phyloP scores from a whole-genome alignment of 2,113 vertebrate species.

The Urocitellus parryii region DNA sequence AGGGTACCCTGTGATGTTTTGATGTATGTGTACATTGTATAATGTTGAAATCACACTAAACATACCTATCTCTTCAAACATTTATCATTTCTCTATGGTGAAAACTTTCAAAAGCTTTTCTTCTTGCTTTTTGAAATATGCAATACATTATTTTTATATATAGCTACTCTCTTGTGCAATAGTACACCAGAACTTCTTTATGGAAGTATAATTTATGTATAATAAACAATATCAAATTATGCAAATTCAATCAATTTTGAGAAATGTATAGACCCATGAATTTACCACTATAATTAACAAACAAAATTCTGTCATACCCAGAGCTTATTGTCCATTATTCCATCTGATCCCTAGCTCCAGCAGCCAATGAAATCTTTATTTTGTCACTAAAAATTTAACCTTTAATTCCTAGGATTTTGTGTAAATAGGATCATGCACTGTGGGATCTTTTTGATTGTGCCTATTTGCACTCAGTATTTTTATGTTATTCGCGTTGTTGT shows the following conservation, averaged over 20 bases:
- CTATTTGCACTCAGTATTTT: background rate
- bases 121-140: background rate
- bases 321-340: background rate
- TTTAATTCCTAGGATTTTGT: background rate
- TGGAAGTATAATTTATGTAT: background rate
- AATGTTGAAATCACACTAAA: background rate
- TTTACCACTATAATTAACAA: background rate
- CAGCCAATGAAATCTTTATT: background rate
- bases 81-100: background rate
- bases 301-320: background rate
- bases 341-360: background rate
- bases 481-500: background rate
- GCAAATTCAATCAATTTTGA: background rate
- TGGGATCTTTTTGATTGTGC: background rate
- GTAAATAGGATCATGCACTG: background rate
- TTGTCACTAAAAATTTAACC: background rate
- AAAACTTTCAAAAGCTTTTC: background rate
- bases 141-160: background rate
- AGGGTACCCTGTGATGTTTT: background rate
- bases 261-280: background rate
- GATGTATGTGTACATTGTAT: background rate
- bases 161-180: background rate
- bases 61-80: background rate
- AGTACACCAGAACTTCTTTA: background rate
- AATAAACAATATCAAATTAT: background rate